Conservation (phyloP, 2,113 vertebrate species). For the Lophotis ruficrista region DNA sequence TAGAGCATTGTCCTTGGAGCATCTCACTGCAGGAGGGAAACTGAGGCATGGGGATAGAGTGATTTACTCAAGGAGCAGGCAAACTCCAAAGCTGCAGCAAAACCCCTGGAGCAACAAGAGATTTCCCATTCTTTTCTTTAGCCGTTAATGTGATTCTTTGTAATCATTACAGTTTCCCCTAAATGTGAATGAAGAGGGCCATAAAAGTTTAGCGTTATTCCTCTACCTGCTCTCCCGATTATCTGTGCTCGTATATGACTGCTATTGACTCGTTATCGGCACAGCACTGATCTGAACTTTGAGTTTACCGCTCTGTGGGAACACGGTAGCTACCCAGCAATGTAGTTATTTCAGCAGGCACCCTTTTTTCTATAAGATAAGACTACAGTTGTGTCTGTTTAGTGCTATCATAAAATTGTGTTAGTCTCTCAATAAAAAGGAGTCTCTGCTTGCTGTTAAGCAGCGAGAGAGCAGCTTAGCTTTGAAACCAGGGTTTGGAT, state of each 20-base stretch:
- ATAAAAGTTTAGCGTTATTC: background rate
- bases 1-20: fast-evolving
- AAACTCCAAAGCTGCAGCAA: background rate
- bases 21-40: background rate
- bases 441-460: background rate
- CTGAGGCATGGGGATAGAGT: fast-evolving
- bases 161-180: background rate
- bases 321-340: conserved; percentile 27
- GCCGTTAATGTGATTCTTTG: background rate
- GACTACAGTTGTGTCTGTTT: conserved; percentile 29
- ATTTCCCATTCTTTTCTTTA: background rate
- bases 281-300: conserved; percentile 42
- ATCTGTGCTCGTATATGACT: background rate
- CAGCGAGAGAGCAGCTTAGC: background rate
- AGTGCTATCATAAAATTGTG: conserved; percentile 9
- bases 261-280: background rate
- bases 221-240: background rate
- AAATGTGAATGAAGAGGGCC: background rate
- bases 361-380: conserved; percentile 26
- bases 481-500: background rate
- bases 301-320: conserved; percentile 33
- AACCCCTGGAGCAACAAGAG: background rate
- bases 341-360: background rate
- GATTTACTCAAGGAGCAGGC: background rate
- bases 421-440: background rate